Base-by-base conservation (phyloP, 2,888 invertebrate genomes). In the Coleophora deauratella region DNA sequence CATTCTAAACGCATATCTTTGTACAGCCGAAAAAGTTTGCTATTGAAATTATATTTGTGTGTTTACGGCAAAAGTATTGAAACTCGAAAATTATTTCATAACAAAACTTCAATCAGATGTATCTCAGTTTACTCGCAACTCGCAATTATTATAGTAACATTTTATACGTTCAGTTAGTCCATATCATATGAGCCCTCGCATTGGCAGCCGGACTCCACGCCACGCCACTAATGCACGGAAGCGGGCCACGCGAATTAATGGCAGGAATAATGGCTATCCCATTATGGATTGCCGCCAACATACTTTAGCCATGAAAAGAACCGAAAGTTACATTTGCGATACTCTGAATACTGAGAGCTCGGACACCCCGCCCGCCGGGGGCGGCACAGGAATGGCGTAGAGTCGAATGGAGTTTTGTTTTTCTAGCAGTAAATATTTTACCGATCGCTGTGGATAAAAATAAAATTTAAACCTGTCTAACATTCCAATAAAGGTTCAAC, bases 231-330 rank as follows among this genome's bases (percentile, higher is more conserved):
- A 85, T 85, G 85, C 82, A 84, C 81, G 82, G 82, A 82, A 85
- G 82, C 68, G 75, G 71, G 79, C 79, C 73, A 80, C 71, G 75
- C 76, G 84, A 82, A 85, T 85, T 84, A 85, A 85, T 84, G 82
- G 85, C 77, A 85, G 82, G 85, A 85, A 85, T 85, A 86, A 86
- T 85, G 84, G 85, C 81, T 76, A 84, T 81, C 79, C 86, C 86
- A 86, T 86, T 86, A 86, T 86, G 86, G 86, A 86, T 86, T 84
- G 86, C 85, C 85, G 86, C 86, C 86, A 86, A 85, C 85, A 84
- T 85, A 84, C 84, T 85, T 85, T 84, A 85, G 80, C 73, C 77
- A 85, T 85, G 84, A 85, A 85, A 85, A 84, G 85, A 85, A 84
- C 84, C 84, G 82, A 85, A 85, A 85, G 84, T 85, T 84, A 84